Base-by-base conservation (phyloP, 2,888 invertebrate species). In the Oxyteleia sp. region DNA sequence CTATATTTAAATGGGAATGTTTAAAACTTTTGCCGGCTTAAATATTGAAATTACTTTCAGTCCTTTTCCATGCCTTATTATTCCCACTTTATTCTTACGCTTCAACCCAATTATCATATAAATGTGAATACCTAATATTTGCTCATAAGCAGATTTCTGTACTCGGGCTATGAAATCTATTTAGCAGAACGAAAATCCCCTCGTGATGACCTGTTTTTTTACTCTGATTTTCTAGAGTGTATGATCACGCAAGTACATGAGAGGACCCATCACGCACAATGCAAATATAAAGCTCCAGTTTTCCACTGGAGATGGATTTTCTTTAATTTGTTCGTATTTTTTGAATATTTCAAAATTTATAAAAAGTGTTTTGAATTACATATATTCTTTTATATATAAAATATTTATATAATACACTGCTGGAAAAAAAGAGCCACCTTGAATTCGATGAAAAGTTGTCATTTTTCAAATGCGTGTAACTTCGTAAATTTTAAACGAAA, bases 81-180 rank as follows among this genome's bases (percentile, higher is more conserved):
- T 38, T 38, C n/a, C 1, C 2, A n/a, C n/a, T 38, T 38, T 38
- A 38, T 38, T 38, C 38, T 38, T 38, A n/a, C 38, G n/a, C 38
- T 38, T 11, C n/a, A n/a, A 38, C 11, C n/a, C 38, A 38, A 38
- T 38, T 38, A 38, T 38, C 11, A 38, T 38, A n/a, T n/a, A n/a
- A 38, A 38, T 38, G 38, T n/a, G 38, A n/a, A 11, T 11, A 38
- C n/a, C n/a, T 38, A 38, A 38, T 38, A 38, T 38, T n/a, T 38
- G n/a, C 7, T n/a, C 38, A n/a, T 38, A 38, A 38, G 38, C 38
- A 38, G 38, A 38, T 38, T 38, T 38, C 38, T n/a, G n/a, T n/a
- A n/a, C n/a, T 38, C n/a, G 11, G 0, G 38, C 1, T 38, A 38
- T 38, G 7, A 11, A 38, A n/a, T 38, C 38, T 38, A 38, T 38